A percentile compares a stretch with the other conserved stretches of the same genome.
phyloP scores from a whole-genome alignment of 2,888 invertebrate species.

The Phorcus lineatus region DNA sequence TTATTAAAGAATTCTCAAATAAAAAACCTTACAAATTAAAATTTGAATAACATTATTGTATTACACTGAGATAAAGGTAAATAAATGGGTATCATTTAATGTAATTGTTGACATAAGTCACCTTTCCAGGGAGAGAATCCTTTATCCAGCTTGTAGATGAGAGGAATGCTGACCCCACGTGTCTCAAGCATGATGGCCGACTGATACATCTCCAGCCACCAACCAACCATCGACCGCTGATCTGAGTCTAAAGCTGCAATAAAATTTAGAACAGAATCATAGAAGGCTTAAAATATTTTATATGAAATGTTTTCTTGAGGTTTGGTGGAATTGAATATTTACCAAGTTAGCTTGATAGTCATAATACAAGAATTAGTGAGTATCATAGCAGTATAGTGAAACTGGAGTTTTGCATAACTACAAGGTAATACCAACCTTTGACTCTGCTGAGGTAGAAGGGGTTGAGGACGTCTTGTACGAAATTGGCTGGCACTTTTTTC shows the following conservation, averaged over 20 bases:
- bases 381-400: no score
- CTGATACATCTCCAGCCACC: constrained; percentile 81
- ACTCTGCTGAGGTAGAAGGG: constrained; percentile 79
- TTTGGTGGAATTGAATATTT: neutral
- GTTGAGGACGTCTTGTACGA: constrained; percentile 80
- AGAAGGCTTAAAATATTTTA: no score
- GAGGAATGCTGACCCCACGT: constrained; percentile 25
- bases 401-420: no score
- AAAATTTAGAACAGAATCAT: no score
- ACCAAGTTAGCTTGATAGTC: neutral
- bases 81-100: no score
- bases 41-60: no score
- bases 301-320: neutral
- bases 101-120: neutral
- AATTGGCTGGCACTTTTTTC: constrained; percentile 80
- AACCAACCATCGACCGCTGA: constrained; percentile 73
- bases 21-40: neutral
- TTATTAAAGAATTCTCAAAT: neutral
- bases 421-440: neutral
- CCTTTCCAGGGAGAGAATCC: neutral
- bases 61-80: no score
- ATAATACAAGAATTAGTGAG: no score
- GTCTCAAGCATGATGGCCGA: constrained; percentile 81
- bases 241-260: constrained; percentile 27
- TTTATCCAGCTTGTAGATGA: constrained; percentile 25